Base-by-base conservation (phyloP, 2,113 vertebrate genomes). In the Synodontis membranacea region DNA sequence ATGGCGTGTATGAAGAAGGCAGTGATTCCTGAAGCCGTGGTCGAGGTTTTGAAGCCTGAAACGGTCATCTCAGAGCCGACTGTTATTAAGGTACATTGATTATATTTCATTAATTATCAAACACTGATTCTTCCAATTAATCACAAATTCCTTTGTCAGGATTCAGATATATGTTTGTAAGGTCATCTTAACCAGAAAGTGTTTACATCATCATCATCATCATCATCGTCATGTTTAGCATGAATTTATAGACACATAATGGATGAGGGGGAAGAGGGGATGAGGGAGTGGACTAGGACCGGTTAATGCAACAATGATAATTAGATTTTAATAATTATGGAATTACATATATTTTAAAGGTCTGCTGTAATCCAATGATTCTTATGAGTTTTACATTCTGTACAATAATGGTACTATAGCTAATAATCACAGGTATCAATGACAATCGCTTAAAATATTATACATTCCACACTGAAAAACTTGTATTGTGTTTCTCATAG, bases 1-100 rank as follows among this genome's bases (percentile, higher is more conserved):
- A 99, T 99, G 98, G 94, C 96, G 5, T 98, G 97, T 89, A 98
- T 99, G 97, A 99, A 98, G 95, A 96, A 95, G 80, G 95, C 93
- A 1, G 97, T 98, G 86, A 90, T 97, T 86, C 96, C 96, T 3
- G 98, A 99, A 91, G 96, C 96, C 9, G 80, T 95, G 70, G 97
- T 99, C 82, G 96, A 99, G 86, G 88, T 97, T 88, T 80, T 98
- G 84, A 94, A 96, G 28, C 93, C 95, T 1, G 94, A 95, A 70
- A 96, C 96, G 0, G 88, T 98, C 34, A 94, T 99, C 88, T 99
- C 98, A 83, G 92, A 97, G 19, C 92, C 97, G 37, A 86, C 89
- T 80, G 92, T 95, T 84, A 94, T 98, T 90, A 97, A 98, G 97
- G 98, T 99, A 94, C 86, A 74, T 76, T 2, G 58, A 7, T 31